Conservation (phyloP, 2,113 vertebrate genomes). For the Eptesicus fuscus region DNA sequence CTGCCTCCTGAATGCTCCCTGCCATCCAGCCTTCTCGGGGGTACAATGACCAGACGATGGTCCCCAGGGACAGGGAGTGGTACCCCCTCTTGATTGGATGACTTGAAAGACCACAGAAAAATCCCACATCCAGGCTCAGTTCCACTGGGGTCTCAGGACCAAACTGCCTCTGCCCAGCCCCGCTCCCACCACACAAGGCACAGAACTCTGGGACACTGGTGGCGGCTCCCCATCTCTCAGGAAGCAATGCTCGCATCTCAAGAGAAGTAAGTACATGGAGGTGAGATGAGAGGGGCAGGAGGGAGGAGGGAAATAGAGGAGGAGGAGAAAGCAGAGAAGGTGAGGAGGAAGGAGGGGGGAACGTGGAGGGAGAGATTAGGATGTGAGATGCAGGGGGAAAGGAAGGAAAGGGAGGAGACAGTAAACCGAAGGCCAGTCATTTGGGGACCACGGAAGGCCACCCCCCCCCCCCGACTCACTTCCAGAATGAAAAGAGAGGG, state of each 20-base stretch:
- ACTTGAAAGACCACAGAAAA: not conserved
- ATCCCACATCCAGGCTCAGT: not conserved
- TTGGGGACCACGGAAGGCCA: no score
- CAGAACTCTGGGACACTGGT: fast-evolving
- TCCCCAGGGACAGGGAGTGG: no score
- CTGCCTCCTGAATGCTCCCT: not conserved
- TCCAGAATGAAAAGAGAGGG: not conserved
- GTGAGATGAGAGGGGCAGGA: not conserved
- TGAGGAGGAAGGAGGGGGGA: not conserved
- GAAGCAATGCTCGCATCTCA: not conserved
- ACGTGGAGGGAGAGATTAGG: no score
- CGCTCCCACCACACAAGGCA: not conserved
- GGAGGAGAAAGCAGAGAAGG: not conserved
- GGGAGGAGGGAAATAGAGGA: not conserved
- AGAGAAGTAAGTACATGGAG: not conserved
- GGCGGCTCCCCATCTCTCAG: fast-evolving
- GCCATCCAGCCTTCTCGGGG: not conserved
- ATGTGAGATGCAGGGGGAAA: not conserved
- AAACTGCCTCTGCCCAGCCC: not conserved
- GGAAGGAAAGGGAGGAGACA: not conserved
- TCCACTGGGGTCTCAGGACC: fast-evolving
- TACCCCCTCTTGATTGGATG: not conserved
- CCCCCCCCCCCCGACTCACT: not conserved
- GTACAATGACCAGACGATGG: fast-evolving
- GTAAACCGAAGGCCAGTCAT: not conserved